phyloP scores from a whole-genome alignment of 2,888 invertebrate species.

The Elegia similella region DNA sequence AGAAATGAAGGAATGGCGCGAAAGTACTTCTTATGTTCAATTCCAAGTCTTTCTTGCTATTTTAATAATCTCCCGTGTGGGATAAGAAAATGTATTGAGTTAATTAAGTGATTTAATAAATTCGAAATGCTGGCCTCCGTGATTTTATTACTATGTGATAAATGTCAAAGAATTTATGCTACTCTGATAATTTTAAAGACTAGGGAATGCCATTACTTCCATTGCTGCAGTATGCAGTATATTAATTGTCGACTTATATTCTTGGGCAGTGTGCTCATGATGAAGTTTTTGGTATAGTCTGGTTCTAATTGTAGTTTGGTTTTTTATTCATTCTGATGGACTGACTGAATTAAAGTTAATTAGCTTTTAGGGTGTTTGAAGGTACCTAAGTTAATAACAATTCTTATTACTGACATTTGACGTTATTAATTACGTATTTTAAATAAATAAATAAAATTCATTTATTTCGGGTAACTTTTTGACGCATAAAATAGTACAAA shows the following conservation, averaged over 20 bases:
- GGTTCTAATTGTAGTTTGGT: background rate
- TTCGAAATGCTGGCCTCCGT: constrained; percentile 26
- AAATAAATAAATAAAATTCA: no score
- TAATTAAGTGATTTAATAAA: constrained; percentile 16
- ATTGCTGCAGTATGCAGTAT: constrained; percentile 46
- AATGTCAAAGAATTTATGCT: constrained; percentile 54
- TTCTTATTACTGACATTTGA: no score
- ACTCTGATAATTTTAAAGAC: constrained; percentile 51
- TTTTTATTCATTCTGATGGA: background rate
- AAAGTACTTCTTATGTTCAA: constrained; percentile 4
- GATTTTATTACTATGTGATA: constrained; percentile 55
- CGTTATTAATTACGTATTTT: no score
- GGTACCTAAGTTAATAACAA: no score
- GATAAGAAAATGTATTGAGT: background rate
- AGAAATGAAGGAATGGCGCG: constrained; percentile 1
- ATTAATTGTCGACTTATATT: constrained; percentile 77
- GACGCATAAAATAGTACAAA: no score
- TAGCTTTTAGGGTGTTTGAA: no score
- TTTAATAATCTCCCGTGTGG: background rate
- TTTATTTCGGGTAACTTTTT: no score
- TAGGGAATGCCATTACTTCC: constrained; percentile 50
- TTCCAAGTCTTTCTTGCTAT: background rate
- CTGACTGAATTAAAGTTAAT: no score
- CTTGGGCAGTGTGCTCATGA: constrained; percentile 30
- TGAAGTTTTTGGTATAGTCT: background rate